These are phyloP conservation scores for Nebria ingens DNA, from an alignment of 1,140 invertebrate species.

Conservation along the genomic window DNA sequence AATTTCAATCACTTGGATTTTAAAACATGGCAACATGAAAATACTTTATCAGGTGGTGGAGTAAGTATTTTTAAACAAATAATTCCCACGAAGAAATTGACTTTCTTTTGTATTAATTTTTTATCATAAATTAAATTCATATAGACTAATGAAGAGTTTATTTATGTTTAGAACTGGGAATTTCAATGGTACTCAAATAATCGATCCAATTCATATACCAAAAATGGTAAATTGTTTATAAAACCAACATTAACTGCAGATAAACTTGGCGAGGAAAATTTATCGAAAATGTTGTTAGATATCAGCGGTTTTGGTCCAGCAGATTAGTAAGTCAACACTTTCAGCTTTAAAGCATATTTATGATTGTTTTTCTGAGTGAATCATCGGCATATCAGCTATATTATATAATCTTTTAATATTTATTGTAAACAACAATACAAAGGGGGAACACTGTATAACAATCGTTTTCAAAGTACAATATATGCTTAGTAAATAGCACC, in stretches of 20 bases:
- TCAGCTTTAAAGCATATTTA: too few relatives aligned
- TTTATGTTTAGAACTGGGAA: conserved; percentile 50
- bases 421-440: too few relatives aligned
- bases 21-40: conserved; percentile 52
- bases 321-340: conserved; percentile 36
- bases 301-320: conserved; percentile 45
- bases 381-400: too few relatives aligned
- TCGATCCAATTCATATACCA: conserved; percentile 47
- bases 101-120: background rate
- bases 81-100: too few relatives aligned
- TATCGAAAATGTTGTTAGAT: conserved; percentile 44
- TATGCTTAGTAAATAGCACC: too few relatives aligned
- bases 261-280: conserved; percentile 42
- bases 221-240: conserved; percentile 47
- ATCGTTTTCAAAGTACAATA: too few relatives aligned
- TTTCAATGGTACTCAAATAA: conserved; percentile 61
- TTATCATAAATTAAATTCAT: background rate
- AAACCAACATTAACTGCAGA: conserved; percentile 49
- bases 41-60: conserved; percentile 49
- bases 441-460: too few relatives aligned
- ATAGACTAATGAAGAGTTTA: too few relatives aligned
- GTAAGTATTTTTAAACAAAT: conserved; percentile 33
- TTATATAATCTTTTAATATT: too few relatives aligned
- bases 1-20: conserved; percentile 48
- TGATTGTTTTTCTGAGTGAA: too few relatives aligned